Base-by-base conservation (phyloP, 2,113 vertebrate genomes). In the Colossoma macropomum region DNA sequence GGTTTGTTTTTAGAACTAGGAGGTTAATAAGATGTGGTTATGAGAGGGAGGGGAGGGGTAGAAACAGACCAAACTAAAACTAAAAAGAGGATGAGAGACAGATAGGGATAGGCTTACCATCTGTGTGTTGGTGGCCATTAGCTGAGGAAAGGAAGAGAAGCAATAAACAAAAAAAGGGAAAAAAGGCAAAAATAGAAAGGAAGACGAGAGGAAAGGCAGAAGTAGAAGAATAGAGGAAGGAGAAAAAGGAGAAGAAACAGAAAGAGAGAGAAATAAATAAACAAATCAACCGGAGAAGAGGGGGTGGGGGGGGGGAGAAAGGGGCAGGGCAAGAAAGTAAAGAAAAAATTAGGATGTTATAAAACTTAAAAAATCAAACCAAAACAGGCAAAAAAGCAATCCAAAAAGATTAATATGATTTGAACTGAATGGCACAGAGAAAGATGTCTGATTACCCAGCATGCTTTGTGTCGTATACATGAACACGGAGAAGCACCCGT, bases 71-170 rank as follows among this genome's bases (percentile, higher is more conserved):
- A 85, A 89, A 89, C 85, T 85, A 86, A 86, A 89, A 88, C 86
- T 84, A 87, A 86, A 86, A 52, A 77, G 30, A 85, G 84, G 77
- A 84, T 86, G 89, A 92, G 87, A 92, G 89, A 92, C 87, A 91
- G 90, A 93, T 89, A 90, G 91, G 90, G 89, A 89, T 90, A 91
- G 92, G 95, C 98, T 99, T 99, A 99, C 98, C 98, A 97, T 96
- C 92, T 98, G 96, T 89, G 96, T 96, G 97, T 94, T 98, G 96
- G 96, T 92, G 93, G 97, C 96, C 97, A 97, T 95, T 95, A 97
- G 95, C 98, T 99, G 96, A 95, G 93, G 93, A 95, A 94, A 96
- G 94, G 92, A 96, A 95, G 94, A 97, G 94, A 95, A 94, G 95
- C 95, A 95, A 95, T 95, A 93, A 92, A 93, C 93, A 92, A 92